These are phyloP conservation scores for Chaetodon trifascialis DNA, from an alignment of 2,113 vertebrate genomes.

Conservation along the genomic window DNA sequence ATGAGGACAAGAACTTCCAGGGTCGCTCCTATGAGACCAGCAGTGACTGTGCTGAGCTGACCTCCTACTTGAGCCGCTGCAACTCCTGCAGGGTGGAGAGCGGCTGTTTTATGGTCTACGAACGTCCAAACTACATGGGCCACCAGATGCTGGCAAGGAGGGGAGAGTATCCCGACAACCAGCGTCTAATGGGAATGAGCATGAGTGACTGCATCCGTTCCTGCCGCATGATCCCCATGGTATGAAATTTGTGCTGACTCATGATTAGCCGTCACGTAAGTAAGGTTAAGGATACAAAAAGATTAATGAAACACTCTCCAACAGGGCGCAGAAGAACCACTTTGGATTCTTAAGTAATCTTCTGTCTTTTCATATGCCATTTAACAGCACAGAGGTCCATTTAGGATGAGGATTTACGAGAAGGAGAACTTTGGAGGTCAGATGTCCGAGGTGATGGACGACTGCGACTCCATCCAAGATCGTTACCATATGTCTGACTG, in stretches of 20 bases:
- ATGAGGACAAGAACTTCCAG: constrained; percentile 80
- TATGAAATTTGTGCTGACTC: constrained; percentile 31
- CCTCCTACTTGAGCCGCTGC: constrained; percentile 75
- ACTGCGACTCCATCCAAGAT: constrained; percentile 77
- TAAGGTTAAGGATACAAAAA: neutral
- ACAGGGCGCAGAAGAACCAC: neutral
- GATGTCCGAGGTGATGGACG: constrained; percentile 80
- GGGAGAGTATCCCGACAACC: constrained; percentile 83
- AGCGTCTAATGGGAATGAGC: constrained; percentile 78
- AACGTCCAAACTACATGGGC: constrained; percentile 65
- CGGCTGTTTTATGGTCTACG: constrained; percentile 80
- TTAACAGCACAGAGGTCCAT: constrained; percentile 78
- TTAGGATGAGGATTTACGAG: constrained; percentile 83
- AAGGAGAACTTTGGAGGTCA: constrained; percentile 81
- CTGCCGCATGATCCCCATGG: constrained; percentile 82
- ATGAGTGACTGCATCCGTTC: constrained; percentile 82
- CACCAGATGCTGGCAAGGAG: constrained; percentile 78
- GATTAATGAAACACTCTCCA: neutral
- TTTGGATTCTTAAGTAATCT: neutral
- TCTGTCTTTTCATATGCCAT: neutral
- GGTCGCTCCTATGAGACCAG: constrained; percentile 78
- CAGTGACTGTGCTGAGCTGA: constrained; percentile 77
- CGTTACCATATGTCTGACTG: constrained; percentile 78
- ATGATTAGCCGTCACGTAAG: neutral
- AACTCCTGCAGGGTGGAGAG: constrained; percentile 77